Conservation (phyloP, 2,113 vertebrate species). For the Haemorhous mexicanus region DNA sequence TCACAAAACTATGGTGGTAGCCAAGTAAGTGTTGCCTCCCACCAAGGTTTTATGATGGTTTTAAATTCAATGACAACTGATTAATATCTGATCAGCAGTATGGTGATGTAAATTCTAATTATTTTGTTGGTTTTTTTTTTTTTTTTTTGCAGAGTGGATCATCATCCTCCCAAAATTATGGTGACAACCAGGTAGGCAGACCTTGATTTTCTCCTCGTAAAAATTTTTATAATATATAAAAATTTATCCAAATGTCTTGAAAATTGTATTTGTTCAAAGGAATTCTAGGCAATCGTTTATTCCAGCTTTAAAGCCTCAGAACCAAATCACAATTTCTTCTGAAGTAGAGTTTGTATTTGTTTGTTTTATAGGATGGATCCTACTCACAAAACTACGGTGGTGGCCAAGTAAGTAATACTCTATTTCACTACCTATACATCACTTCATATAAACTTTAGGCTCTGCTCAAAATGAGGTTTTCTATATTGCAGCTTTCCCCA, state of each 20-base stretch:
- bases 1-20: constrained; percentile 2
- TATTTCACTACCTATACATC: background rate
- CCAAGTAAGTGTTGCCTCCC: background rate
- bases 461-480: background rate
- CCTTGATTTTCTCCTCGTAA: background rate
- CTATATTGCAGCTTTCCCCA: background rate
- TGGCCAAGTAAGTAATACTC: background rate
- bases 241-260: background rate
- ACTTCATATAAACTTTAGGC: background rate
- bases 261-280: background rate
- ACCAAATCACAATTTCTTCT: background rate
- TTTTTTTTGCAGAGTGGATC: background rate
- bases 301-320: background rate
- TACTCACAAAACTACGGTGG: constrained; percentile 18
- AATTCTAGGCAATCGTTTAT: background rate
- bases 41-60: background rate
- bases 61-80: background rate
- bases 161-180: constrained; percentile 24
- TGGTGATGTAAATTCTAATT: background rate
- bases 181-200: constrained; percentile 13
- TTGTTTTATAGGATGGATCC: constrained; percentile 22
- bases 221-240: background rate
- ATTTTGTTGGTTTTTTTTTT: background rate
- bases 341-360: background rate
- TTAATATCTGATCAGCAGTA: background rate